These are phyloP conservation scores for Orius insidiosus DNA, from an alignment of 1,140 invertebrate genomes.

Conservation along the genomic window DNA sequence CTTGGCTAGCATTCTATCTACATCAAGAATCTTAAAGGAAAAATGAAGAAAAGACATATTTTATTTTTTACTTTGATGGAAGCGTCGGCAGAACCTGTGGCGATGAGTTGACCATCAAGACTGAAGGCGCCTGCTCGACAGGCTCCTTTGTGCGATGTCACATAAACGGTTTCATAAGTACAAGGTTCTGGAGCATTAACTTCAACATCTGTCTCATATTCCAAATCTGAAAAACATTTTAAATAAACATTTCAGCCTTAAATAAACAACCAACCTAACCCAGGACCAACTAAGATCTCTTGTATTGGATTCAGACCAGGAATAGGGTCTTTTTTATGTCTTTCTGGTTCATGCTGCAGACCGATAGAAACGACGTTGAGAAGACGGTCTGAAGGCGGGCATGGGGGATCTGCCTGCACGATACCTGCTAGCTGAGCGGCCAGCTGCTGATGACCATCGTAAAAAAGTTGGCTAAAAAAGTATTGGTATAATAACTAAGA, in stretches of 20 bases:
- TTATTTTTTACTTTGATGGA: conserved; percentile 70
- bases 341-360: conserved; percentile 66
- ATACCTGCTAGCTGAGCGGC: conserved; percentile 64
- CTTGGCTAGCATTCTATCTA: conserved; percentile 94
- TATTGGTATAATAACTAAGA: conserved; percentile 17
- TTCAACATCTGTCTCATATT: conserved; percentile 87
- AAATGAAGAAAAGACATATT: conserved; percentile 4
- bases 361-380: conserved; percentile 73
- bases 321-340: conserved; percentile 31
- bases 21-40: conserved; percentile 85
- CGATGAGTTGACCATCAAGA: conserved; percentile 84
- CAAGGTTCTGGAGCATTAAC: conserved; percentile 83
- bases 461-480: conserved; percentile 63
- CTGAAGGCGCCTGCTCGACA: conserved; percentile 92
- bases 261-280: too few species aligned
- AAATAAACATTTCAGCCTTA: conserved; percentile 20
- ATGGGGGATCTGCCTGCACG: conserved; percentile 75
- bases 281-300: conserved; percentile 58
- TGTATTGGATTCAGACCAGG: conserved; percentile 30
- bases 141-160: conserved; percentile 94
- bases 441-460: conserved; percentile 83
- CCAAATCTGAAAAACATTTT: conserved; percentile 46
- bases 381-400: conserved; percentile 86
- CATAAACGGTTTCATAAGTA: conserved; percentile 94
- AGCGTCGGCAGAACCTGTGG: conserved; percentile 93